These are phyloP conservation scores for Rousettus leschenaultii DNA, from an alignment of 2,113 vertebrate species.

Conservation along the genomic window DNA sequence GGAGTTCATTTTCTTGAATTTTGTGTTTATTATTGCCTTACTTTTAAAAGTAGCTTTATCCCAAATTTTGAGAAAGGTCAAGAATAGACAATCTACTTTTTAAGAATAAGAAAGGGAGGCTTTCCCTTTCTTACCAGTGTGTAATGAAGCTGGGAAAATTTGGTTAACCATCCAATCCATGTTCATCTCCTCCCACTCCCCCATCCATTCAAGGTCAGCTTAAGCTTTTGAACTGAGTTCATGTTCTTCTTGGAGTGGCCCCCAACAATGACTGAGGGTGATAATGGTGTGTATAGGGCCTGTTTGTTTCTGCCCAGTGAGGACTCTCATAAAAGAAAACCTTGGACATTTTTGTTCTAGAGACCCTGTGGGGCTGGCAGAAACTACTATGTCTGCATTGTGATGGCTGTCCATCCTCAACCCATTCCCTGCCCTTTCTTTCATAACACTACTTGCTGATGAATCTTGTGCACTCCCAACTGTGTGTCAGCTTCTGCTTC, in stretches of 20 bases:
- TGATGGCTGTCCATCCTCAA: no score
- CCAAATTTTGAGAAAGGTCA: background rate
- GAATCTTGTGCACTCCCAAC: background rate
- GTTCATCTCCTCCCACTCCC: background rate
- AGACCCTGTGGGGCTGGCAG: rapidly evolving
- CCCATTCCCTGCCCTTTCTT: background rate
- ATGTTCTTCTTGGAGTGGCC: background rate
- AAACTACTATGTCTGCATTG: background rate
- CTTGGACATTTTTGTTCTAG: background rate
- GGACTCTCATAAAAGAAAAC: background rate
- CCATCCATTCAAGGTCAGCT: background rate
- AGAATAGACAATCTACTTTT: background rate
- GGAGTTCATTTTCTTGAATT: background rate
- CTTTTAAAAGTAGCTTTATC: background rate
- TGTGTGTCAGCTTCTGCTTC: background rate
- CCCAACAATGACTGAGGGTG: background rate
- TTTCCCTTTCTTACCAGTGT: background rate
- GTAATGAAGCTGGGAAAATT: background rate
- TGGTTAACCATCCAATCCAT: background rate
- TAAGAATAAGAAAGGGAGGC: background rate
- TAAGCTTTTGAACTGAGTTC: background rate
- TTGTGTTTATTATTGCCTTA: background rate
- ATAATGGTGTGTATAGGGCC: background rate
- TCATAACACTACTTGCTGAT: background rate
- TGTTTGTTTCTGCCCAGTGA: background rate